Percentiles rank a stretch among this genome's conserved stretches.
Evolutionary conservation across 2,888 invertebrate species (phyloP).

Genomic region (Lepeophtheirus nordmannii): DNA sequence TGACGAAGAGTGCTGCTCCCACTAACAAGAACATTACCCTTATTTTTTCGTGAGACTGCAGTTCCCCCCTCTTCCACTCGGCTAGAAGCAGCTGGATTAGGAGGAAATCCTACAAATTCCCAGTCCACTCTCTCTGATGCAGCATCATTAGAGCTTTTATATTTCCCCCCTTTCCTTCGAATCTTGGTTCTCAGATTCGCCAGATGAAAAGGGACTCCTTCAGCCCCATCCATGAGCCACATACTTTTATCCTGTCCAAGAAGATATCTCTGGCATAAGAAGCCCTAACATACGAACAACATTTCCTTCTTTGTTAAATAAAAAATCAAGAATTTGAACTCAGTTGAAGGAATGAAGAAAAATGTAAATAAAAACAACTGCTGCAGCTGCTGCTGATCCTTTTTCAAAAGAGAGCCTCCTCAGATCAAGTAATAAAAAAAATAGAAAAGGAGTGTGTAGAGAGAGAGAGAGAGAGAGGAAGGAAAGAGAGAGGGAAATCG

Average conservation of each 20-base stretch:
- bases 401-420: background rate
- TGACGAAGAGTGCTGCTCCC: background rate
- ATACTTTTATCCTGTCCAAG: conserved; percentile 1
- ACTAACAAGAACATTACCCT: background rate
- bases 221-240: conserved; percentile 15
- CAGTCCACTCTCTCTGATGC: conserved; percentile 17
- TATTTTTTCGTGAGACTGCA: background rate
- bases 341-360: background rate
- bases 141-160: conserved; percentile 2
- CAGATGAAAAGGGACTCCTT: background rate
- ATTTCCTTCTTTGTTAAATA: too few relatives aligned
- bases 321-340: too few relatives aligned
- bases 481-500: background rate
- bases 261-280: background rate
- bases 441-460: background rate
- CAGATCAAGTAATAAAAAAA: background rate
- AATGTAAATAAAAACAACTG: background rate
- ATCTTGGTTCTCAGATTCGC: conserved; percentile 17
- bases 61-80: background rate
- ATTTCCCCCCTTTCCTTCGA: background rate
- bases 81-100: background rate
- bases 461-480: background rate
- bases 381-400: background rate
- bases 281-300: background rate
- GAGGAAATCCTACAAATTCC: conserved; percentile 21